These are phyloP conservation scores for Poecilia gillii DNA, from an alignment of 2,797 vertebrate genomes.

Conservation along the genomic window DNA sequence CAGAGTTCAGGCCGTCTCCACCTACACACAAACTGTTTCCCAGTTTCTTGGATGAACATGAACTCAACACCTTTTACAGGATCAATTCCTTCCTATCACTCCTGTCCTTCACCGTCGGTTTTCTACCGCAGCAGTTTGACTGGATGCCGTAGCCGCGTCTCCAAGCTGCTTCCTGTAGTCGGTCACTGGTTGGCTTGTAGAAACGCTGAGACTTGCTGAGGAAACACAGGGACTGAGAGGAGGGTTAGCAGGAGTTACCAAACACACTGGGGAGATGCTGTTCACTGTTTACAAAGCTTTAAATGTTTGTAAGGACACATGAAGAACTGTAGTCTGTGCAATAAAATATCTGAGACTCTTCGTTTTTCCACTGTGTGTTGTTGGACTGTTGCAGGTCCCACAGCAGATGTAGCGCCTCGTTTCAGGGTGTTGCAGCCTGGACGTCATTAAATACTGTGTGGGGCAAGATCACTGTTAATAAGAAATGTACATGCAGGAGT, in stretches of 20 bases:
- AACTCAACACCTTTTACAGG: neutral
- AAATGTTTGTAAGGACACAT: conserved; percentile 71
- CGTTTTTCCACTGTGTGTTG: neutral
- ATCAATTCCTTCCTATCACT: neutral
- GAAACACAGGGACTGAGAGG: conserved; percentile 43
- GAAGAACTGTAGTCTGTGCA: conserved; percentile 74
- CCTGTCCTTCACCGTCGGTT: neutral
- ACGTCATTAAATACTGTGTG: neutral
- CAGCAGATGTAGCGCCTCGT: neutral
- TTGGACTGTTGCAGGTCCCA: neutral
- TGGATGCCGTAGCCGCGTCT: conserved; percentile 12
- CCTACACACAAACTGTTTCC: conserved; percentile 60
- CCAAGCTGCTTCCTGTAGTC: conserved; percentile 35
- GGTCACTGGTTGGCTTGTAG: conserved; percentile 40
- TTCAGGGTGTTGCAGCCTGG: neutral
- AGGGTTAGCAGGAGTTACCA: conserved; percentile 28
- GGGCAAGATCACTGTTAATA: neutral
- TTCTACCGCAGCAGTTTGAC: neutral
- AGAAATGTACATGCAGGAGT: neutral
- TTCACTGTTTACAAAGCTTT: conserved; percentile 82
- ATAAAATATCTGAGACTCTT: conserved; percentile 71
- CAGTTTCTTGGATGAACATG: neutral
- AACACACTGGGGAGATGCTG: conserved; percentile 59
- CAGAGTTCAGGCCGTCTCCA: conserved; percentile 11
- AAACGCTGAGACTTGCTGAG: conserved; percentile 30